phyloP scores from a whole-genome alignment of 2,113 vertebrate species.

The Ahaetulla prasina region DNA sequence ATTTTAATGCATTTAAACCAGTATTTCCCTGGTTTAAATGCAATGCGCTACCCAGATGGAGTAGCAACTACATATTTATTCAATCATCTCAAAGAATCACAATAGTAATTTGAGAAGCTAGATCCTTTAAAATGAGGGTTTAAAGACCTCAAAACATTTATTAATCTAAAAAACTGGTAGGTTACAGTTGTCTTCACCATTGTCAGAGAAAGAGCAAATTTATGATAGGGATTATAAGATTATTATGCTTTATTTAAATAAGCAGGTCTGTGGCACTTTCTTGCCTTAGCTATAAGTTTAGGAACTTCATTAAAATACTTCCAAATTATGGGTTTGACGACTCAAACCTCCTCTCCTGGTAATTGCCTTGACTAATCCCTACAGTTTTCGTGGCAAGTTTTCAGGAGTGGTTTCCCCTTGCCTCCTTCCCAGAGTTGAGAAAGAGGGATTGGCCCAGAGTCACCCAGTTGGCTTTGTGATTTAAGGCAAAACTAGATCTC shows the following conservation, averaged over 20 bases:
- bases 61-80: not conserved
- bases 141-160: not conserved
- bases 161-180: not conserved
- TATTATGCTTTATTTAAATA: not conserved
- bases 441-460: not conserved
- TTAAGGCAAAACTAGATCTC: not conserved
- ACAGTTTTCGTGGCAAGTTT: not conserved
- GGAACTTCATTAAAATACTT: not conserved
- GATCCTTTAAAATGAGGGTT: not conserved
- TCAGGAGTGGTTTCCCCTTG: not conserved
- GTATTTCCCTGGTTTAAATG: not conserved
- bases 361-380: not conserved
- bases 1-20: too few species aligned
- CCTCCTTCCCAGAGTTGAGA: not conserved
- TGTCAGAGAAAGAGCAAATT: not conserved
- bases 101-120: not conserved
- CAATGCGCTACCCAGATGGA: not conserved
- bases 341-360: not conserved
- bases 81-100: not conserved
- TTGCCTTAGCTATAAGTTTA: not conserved
- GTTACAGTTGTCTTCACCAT: not conserved
- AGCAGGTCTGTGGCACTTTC: not conserved
- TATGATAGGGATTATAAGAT: not conserved
- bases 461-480: not conserved
- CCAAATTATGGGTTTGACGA: not conserved